Evolutionary conservation across 2,888 invertebrate genomes (phyloP).

Genomic region (Lathronympha strigana): DNA sequence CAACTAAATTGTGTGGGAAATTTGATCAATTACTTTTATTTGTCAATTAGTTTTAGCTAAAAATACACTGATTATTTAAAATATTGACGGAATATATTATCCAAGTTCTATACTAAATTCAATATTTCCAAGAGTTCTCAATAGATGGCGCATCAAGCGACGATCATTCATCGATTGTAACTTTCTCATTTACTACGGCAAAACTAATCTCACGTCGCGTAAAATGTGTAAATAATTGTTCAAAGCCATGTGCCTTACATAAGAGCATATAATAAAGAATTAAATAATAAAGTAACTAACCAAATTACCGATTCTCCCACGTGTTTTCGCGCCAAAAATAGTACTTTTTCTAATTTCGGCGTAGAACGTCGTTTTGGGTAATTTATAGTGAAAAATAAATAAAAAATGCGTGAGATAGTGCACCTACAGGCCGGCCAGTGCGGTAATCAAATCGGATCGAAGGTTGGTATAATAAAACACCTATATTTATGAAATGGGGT

Average conservation of each 20-base stretch:
- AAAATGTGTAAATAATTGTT: conserved; percentile 39
- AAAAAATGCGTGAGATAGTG: conserved; percentile 95
- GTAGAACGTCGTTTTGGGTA: conserved; percentile 53
- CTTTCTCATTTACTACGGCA: conserved; percentile 37
- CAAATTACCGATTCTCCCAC: conserved; percentile 43
- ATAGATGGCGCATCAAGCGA: conserved; percentile 32
- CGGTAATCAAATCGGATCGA: conserved; percentile 96
- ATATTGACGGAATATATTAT: neutral
- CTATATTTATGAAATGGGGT: conserved; percentile 34
- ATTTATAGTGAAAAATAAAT: conserved; percentile 46
- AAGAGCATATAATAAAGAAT: conserved; percentile 25
- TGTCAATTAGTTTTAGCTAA: neutral
- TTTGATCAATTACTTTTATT: neutral
- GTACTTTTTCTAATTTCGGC: conserved; percentile 46
- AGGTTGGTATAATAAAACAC: conserved; percentile 81
- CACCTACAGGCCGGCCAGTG: conserved; percentile 96
- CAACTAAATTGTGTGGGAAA: neutral
- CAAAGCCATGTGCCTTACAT: conserved; percentile 15
- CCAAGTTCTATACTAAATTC: neutral
- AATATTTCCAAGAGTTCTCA: neutral
- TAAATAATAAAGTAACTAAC: conserved; percentile 40
- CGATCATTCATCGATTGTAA: conserved; percentile 22
- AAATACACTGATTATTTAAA: neutral
- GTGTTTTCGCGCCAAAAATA: conserved; percentile 53
- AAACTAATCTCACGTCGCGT: conserved; percentile 24